phyloP scores from a whole-genome alignment of 2,888 invertebrate species.

The Pristionchus arcanus region DNA sequence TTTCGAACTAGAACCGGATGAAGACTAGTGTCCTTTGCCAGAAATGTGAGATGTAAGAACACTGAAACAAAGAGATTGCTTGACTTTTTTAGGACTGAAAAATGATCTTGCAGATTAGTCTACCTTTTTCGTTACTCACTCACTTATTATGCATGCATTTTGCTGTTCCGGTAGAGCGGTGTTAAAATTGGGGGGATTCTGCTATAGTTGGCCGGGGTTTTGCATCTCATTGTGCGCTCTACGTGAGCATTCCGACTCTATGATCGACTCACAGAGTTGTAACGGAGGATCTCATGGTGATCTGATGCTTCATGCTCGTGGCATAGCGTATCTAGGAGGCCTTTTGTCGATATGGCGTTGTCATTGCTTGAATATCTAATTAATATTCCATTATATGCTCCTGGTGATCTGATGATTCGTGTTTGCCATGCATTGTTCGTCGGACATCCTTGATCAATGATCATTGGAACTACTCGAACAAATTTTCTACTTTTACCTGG shows the following conservation, averaged over 20 bases:
- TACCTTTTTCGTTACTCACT: background rate
- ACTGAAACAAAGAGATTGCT: background rate
- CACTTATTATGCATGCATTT: background rate
- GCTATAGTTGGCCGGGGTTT: slow-evolving; percentile 12
- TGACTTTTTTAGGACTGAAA: background rate
- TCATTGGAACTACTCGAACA: too few relatives aligned
- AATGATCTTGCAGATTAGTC: too few relatives aligned
- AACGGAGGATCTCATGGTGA: background rate
- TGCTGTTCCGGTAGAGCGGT: background rate
- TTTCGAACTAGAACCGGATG: background rate
- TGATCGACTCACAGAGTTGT: background rate
- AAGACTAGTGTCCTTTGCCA: background rate
- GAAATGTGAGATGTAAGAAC: background rate
- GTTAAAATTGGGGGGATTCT: too few relatives aligned
- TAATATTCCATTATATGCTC: too few relatives aligned
- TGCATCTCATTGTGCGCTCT: background rate
- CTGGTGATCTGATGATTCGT: too few relatives aligned
- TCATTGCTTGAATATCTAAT: too few relatives aligned
- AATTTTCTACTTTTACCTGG: too few relatives aligned
- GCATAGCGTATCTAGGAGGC: background rate
- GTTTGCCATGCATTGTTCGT: too few relatives aligned
- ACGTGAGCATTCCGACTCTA: background rate
- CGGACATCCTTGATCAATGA: too few relatives aligned
- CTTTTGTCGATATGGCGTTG: background rate
- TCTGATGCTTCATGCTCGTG: background rate